Base-by-base conservation (phyloP, 2,888 invertebrate genomes). In the Epistrophella euchroma region DNA sequence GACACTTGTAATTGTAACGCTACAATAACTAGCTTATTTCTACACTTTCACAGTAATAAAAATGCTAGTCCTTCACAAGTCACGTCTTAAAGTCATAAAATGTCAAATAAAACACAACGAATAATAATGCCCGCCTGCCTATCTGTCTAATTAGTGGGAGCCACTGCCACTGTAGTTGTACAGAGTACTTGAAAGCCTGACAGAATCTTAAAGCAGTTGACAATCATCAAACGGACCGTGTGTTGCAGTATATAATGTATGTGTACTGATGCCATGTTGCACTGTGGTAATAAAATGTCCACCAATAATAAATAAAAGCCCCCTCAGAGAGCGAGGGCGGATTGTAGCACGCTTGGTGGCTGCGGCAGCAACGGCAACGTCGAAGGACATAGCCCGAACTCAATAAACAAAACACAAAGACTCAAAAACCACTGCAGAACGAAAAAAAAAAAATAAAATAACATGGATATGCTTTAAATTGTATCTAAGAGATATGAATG, bases 221-320 rank as follows among this genome's bases (percentile, higher is more conserved):
- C 86, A 82, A 86, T 82, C 86, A 78, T 86, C 86, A 86, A 86
- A 86, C 86, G 78, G 50, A 74, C 82, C 86, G 86, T 78, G 76
- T 45, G 66, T 62, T 60, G 55, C 56, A 52, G 72, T n/a, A 25
- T 11, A 10, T 28, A 28, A 4, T 4, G 2, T 6, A 43, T 40
- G 43, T n/a, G 17, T 47, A 52, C 52, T 74, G 62, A 58, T 71
- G 64, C 73, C 72, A 85, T 71, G 80, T 58, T 80, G 74, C 75
- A 71, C 58, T 77, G 82, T 47, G 70, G 77, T 73, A 82, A 86
- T 86, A 86, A 86, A 86, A 73, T 86, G 74, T 82, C 77, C 77
- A 77, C 77, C 74, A 86, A 82, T 74, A 86, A 86, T 86, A 86
- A 86, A 86, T 86, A 86, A 82, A 66, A 81, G 76, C 72, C 70